Conservation (phyloP, 2,888 invertebrate species). For the Dicyrtomina minuta region DNA sequence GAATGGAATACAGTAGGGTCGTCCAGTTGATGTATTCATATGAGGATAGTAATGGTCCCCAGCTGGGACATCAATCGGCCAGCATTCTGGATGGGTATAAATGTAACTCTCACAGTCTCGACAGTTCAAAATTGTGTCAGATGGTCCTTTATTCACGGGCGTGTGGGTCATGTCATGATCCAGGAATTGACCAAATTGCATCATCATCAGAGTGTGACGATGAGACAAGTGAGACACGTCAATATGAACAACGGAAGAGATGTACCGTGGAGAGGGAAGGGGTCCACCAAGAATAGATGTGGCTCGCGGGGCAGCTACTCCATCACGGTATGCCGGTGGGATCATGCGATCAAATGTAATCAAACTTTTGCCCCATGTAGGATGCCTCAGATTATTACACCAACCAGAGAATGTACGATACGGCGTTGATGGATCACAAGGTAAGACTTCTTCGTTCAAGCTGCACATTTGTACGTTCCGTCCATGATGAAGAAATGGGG, state of each 20-base stretch:
- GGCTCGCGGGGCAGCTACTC: conserved; percentile 75
- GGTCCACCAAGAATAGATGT: conserved; percentile 73
- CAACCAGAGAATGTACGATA: conserved; percentile 60
- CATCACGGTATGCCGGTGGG: conserved; percentile 85
- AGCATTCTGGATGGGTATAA: conserved; percentile 89
- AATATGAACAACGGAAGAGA: conserved; percentile 86
- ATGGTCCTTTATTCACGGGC: conserved; percentile 60
- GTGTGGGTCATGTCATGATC: conserved; percentile 92
- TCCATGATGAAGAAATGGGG: conserved; percentile 26
- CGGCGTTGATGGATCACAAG: conserved; percentile 65
- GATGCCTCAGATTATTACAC: conserved; percentile 83
- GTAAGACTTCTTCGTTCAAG: conserved; percentile 69
- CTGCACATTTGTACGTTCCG: conserved; percentile 66
- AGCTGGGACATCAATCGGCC: conserved; percentile 84
- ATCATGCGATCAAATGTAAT: conserved; percentile 81
- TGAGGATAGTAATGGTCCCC: conserved; percentile 84
- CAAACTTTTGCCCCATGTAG: conserved; percentile 77
- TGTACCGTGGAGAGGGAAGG: conserved; percentile 80
- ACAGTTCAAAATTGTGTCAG: conserved; percentile 72
- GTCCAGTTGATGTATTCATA: conserved; percentile 78
- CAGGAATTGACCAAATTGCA: conserved; percentile 76
- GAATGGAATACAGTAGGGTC: conserved; percentile 86
- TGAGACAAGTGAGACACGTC: conserved; percentile 87
- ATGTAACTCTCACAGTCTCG: conserved; percentile 82
- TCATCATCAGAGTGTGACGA: conserved; percentile 84